Evolutionary conservation across 2,888 invertebrate genomes (phyloP).

Genomic region (Teleogryllus oceanicus): DNA sequence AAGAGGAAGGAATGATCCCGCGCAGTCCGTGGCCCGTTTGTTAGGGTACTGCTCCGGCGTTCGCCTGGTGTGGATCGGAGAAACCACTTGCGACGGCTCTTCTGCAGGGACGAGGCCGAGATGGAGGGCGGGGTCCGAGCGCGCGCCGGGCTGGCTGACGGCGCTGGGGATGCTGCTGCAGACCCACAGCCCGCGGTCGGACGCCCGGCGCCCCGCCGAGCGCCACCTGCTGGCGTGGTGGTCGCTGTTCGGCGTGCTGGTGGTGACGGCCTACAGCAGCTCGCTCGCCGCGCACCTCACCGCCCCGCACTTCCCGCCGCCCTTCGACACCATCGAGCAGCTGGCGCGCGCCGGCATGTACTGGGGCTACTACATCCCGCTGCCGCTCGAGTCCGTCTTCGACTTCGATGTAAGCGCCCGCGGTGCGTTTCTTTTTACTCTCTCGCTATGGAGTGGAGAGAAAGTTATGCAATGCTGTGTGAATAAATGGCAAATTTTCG

Average conservation of each 20-base stretch:
- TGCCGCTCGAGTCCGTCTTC: background rate
- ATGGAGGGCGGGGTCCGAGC: no score
- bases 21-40: no score
- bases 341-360: background rate
- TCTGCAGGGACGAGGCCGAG: no score
- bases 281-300: background rate
- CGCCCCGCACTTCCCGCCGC: background rate
- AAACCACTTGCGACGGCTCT: no score
- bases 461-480: no score
- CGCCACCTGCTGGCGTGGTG: slow-evolving; percentile 8
- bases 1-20: no score
- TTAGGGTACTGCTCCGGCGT: no score
- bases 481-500: no score
- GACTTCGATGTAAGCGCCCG: background rate
- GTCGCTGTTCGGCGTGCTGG: background rate
- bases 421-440: no score
- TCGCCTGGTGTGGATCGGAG: no score
- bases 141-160: background rate
- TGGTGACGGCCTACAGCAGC: background rate
- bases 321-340: background rate
- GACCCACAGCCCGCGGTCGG: background rate
- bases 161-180: slow-evolving; percentile 1
- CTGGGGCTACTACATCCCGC: background rate
- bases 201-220: background rate
- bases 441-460: no score